Evolutionary conservation across 1,140 invertebrate species (phyloP).

Genomic region (Drosophila eugracilis): DNA sequence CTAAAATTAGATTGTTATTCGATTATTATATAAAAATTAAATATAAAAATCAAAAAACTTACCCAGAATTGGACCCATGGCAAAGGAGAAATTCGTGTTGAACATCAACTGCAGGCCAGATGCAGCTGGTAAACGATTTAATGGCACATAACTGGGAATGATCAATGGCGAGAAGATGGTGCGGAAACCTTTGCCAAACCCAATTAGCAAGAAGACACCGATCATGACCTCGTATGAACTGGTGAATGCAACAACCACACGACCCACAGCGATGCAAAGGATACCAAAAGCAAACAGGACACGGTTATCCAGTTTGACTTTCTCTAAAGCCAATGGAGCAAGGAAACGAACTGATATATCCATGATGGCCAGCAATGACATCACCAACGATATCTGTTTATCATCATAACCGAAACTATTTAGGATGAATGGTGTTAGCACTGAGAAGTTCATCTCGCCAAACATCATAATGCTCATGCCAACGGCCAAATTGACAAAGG

Average conservation of each 20-base stretch:
- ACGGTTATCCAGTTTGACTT: constrained; percentile 87
- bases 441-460: constrained; percentile 89
- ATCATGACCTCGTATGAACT: constrained; percentile 65
- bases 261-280: constrained; percentile 87
- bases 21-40: too few relatives aligned
- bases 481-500: constrained; percentile 88
- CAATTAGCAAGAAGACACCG: constrained; percentile 84
- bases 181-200: constrained; percentile 89
- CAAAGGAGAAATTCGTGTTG: constrained; percentile 87
- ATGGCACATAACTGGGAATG: constrained; percentile 88
- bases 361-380: constrained; percentile 87
- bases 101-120: constrained; percentile 88
- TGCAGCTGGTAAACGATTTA: constrained; percentile 87
- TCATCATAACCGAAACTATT: constrained; percentile 87
- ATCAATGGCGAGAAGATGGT: constrained; percentile 89
- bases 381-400: constrained; percentile 86
- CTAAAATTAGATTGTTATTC: constrained; percentile 31
- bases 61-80: constrained; percentile 88
- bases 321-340: constrained; percentile 87
- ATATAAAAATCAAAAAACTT: constrained; percentile 4
- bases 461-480: constrained; percentile 89
- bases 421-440: constrained; percentile 89
- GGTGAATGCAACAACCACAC: constrained; percentile 81
- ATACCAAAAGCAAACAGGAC: constrained; percentile 89
- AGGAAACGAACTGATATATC: constrained; percentile 88